These are phyloP conservation scores for Spilosoma lubricipeda DNA, from an alignment of 2,888 invertebrate genomes.

Conservation along the genomic window DNA sequence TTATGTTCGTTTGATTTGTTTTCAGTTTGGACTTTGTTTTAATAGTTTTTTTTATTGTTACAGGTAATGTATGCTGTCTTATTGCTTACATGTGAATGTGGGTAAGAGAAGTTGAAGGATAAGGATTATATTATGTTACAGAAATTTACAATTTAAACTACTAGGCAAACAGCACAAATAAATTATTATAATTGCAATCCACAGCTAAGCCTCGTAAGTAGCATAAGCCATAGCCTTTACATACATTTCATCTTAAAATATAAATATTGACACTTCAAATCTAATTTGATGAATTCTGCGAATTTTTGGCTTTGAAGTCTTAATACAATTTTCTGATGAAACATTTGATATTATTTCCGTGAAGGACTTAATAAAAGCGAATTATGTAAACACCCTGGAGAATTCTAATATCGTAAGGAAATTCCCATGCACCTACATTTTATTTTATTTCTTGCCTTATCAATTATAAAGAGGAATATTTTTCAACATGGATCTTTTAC, in stretches of 20 bases:
- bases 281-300: background rate
- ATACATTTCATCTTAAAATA: background rate
- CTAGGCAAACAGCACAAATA: background rate
- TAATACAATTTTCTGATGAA: background rate
- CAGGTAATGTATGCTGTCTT: constrained; percentile 44
- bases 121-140: background rate
- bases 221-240: too few relatives aligned
- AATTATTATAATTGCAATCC: background rate
- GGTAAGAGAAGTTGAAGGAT: constrained; percentile 8
- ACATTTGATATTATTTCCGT: background rate
- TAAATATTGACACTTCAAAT: background rate
- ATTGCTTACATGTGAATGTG: background rate
- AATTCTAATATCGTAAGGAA: background rate
- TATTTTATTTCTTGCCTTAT: background rate
- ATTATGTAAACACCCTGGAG: background rate
- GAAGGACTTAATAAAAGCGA: background rate
- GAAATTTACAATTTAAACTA: background rate
- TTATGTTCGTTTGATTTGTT: constrained; percentile 18
- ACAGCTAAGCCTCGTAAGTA: background rate
- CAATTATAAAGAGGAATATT: background rate
- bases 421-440: background rate
- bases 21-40: constrained; percentile 7
- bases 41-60: constrained; percentile 23
- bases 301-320: background rate
- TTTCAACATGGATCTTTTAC: background rate